Percentiles rank a stretch among this genome's conserved stretches.
phyloP scores from a whole-genome alignment of 2,797 vertebrate species.

The Gambusia yucatana region DNA sequence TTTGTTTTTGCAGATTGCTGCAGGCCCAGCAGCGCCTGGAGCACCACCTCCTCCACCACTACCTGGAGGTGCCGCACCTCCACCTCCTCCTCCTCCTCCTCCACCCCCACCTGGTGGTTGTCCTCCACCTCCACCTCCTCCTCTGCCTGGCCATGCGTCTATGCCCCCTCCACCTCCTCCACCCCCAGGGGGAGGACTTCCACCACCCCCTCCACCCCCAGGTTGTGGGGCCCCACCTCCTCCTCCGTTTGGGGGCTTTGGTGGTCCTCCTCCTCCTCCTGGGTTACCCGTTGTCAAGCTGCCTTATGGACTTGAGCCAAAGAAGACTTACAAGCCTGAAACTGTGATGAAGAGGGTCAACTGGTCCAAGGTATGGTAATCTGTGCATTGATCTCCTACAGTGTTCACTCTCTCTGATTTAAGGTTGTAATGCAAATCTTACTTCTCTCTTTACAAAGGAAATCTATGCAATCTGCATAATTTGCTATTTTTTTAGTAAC shows the following conservation, averaged over 20 bases:
- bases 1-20: constrained; percentile 66
- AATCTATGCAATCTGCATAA: neutral
- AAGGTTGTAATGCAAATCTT: neutral
- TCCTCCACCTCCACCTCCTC: constrained; percentile 75
- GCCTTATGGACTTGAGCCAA: constrained; percentile 92
- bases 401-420: neutral
- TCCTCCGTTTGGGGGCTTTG: constrained; percentile 72
- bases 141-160: constrained; percentile 55
- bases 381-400: neutral
- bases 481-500: neutral
- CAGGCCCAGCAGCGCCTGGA: constrained; percentile 59
- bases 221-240: constrained; percentile 79
- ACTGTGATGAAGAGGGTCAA: constrained; percentile 94
- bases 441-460: neutral
- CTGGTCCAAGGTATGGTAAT: constrained; percentile 91
- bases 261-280: constrained; percentile 71
- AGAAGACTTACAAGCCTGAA: constrained; percentile 91
- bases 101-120: constrained; percentile 78
- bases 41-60: constrained; percentile 57
- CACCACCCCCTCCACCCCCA: constrained; percentile 85
- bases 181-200: constrained; percentile 75
- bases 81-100: constrained; percentile 75
- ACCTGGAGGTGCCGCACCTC: constrained; percentile 60
- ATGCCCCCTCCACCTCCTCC: constrained; percentile 77
- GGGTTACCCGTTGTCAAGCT: constrained; percentile 75